Base-by-base conservation (phyloP, 2,113 vertebrate genomes). In the Carettochelys insculpta region DNA sequence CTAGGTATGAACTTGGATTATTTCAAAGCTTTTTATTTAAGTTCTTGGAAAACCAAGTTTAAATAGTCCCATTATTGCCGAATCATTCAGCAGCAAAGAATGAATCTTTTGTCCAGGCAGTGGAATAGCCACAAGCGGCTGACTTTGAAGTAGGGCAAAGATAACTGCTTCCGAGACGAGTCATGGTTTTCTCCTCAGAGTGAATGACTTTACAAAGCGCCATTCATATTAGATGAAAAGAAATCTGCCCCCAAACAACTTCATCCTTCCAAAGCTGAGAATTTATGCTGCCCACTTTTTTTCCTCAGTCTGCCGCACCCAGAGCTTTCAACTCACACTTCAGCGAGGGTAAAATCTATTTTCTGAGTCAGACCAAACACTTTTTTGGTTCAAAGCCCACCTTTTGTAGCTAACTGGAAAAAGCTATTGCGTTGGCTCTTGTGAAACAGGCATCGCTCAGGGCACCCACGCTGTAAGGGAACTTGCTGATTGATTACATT, bases 281-380 rank as follows among this genome's bases (percentile, higher is more conserved):
- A 48, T 94, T 92, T 77, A 3, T 95, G 84, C 97, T 96, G 94
- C 95, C 95, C 95, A 92, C 91, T 80, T 84, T 47, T 65, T 93
- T 86, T 56, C 27, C 48, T 95, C 25, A 14, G 83, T 89, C 85
- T 90, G 87, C 94, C 87, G 90, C 86, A 75, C 91, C 22, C 94
- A 75, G 85, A 88, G 90, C 92, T 89, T 80, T 90, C 94, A 86
- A 93, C 94, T 95, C 95, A 87, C 52, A 82, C 91, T 79, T 45
- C 19, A 53, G 1, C 93, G 87, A 11, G 75, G 93, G n/a, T 91
- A 11, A 50, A 14, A 80, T 86, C 91, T 83, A 43, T 79, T 92
- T 86, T 92, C 24, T 0, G 83, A 90, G 88, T 17, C 50, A 8
- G n/a, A 54, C 88, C 73, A 82, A 77, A 86, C n/a, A 12, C 11